Percentiles rank a stretch among this genome's conserved stretches.
phyloP scores from a whole-genome alignment of 2,113 vertebrate species.

The Phalacrocorax brasilianus region DNA sequence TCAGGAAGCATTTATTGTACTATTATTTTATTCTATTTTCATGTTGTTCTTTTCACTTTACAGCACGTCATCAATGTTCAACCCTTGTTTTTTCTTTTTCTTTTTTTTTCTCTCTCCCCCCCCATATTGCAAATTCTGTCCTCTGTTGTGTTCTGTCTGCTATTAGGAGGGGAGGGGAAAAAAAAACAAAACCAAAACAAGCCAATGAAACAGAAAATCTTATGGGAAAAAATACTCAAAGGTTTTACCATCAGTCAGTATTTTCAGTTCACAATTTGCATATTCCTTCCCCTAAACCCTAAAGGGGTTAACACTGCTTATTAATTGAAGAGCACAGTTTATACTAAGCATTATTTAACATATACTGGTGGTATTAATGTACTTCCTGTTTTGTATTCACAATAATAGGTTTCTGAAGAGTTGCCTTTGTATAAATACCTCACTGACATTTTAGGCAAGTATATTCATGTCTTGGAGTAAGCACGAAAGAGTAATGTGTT shows the following conservation, averaged over 20 bases:
- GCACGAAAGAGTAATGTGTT: constrained; percentile 82
- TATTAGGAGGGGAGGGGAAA: not conserved
- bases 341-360: constrained; percentile 69
- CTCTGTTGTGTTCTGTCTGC: not conserved
- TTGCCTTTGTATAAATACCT: constrained; percentile 86
- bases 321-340: constrained; percentile 60
- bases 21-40: not conserved
- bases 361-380: constrained; percentile 65
- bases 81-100: not conserved
- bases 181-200: not conserved
- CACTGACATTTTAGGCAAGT: constrained; percentile 87
- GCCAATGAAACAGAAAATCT: not conserved
- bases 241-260: constrained; percentile 34
- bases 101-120: not conserved
- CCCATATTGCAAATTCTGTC: no score
- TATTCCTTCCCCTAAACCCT: constrained; percentile 37
- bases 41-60: not conserved
- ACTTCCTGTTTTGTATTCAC: constrained; percentile 75
- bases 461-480: constrained; percentile 84
- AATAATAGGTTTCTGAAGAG: constrained; percentile 82
- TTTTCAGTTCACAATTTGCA: constrained; percentile 17
- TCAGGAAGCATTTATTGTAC: not conserved
- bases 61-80: not conserved
- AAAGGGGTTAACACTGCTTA: constrained; percentile 49
- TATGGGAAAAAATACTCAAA: constrained; percentile 14